Evolutionary conservation across 2,113 vertebrate genomes (phyloP), one percentile per base, ranked within the genome.

Genomic region (Myodes glareolus): DNA sequence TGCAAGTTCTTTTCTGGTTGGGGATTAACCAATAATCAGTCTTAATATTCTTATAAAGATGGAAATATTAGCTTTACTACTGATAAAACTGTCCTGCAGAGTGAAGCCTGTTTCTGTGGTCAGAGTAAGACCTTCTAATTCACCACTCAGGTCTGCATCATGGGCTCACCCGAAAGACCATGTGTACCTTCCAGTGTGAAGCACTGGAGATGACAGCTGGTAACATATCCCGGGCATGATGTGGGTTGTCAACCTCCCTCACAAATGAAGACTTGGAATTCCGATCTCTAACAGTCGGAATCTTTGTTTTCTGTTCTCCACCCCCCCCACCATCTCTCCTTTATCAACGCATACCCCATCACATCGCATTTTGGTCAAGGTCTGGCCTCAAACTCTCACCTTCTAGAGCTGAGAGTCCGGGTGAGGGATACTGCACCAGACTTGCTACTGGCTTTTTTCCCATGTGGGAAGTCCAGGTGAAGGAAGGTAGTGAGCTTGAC

Each of bases 171-270:
- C 50, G 39, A 68, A 36, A 16, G 92, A 88, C n/a, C 19, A 33
- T 0, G 3, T 7, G 11, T 12, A 47, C 1, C 4, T n/a, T 45
- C 45, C 3, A 63, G 11, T 70, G 3, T 45, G n/a, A 52, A 70
- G 27, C 14, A 8, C 19, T 3, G 61, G n/a, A 55, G 84, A 75
- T 29, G 14, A 29, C 47, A 90, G n/a, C 5, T 21, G 29, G 52
- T 45, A n/a, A 84, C 23, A 50, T 12, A 70, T 0, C 45, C 73
- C 25, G 12, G 80, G 33, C 27, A 36, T 89, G 65, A 39, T 45
- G 47, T n/a, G 13, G 29, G 36, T 50, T 81, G n/a, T 45, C 50
- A n/a, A 29, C 36, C 27, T 25, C 23, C 13, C 10, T 76, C 77
- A 68, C 0, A 89, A 90, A 68, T 55, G 80, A 73, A 81, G 72